phyloP scores from a whole-genome alignment of 2,888 invertebrate species.

The Diabrotica balteata region DNA sequence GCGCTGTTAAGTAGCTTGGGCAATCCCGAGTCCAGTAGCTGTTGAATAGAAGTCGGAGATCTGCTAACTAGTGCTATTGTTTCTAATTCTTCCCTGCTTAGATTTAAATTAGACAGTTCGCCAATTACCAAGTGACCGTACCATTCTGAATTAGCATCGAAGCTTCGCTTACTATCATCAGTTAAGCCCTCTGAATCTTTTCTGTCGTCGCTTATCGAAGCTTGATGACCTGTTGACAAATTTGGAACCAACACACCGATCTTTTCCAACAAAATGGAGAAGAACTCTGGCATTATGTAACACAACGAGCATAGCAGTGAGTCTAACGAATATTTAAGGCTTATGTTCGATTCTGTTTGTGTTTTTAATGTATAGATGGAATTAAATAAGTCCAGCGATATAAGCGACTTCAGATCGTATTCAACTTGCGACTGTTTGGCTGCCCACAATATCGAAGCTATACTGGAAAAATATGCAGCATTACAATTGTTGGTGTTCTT shows the following conservation, averaged over 20 bases:
- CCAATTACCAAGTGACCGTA: conserved; percentile 66
- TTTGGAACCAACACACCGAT: conserved; percentile 70
- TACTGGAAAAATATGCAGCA: conserved; percentile 74
- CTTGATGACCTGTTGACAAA: conserved; percentile 61
- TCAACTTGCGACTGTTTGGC: conserved; percentile 69
- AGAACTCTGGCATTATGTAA: conserved; percentile 80
- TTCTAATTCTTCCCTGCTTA: conserved; percentile 72
- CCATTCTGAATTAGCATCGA: conserved; percentile 65
- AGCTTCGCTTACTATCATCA: conserved; percentile 70
- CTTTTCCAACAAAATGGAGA: conserved; percentile 75
- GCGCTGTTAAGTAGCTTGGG: conserved; percentile 70
- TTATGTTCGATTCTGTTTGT: conserved; percentile 71
- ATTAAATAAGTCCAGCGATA: conserved; percentile 79
- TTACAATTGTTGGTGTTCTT: conserved; percentile 57
- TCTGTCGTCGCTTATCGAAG: conserved; percentile 68
- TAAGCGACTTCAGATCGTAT: conserved; percentile 71
- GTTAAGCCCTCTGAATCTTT: conserved; percentile 69
- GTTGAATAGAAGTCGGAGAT: conserved; percentile 78
- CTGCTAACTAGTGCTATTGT: conserved; percentile 82
- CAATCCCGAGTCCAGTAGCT: conserved; percentile 78
- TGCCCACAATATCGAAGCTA: conserved; percentile 83
- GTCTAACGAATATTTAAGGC: conserved; percentile 85
- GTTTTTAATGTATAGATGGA: conserved; percentile 80
- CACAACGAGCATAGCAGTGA: conserved; percentile 86
- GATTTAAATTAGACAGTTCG: conserved; percentile 64